Conservation (phyloP, 2,888 invertebrate genomes). For the Nemotelus pantherinus region DNA sequence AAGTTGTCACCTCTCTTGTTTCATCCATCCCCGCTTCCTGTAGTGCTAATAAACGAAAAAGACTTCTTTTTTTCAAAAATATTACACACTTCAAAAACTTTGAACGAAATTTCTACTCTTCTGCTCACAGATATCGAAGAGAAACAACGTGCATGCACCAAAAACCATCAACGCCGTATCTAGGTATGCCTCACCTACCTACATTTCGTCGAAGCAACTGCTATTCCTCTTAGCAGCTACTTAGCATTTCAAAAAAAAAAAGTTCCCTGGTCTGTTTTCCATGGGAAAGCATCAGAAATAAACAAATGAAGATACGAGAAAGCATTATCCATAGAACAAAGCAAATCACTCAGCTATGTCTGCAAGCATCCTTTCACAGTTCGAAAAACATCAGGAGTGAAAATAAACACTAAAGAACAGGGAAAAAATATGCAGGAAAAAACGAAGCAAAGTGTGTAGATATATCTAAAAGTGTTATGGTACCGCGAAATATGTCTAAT, state of each 20-base stretch:
- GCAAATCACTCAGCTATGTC: slow-evolving; percentile 37
- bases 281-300: background rate
- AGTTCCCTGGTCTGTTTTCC: background rate
- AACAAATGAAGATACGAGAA: slow-evolving; percentile 2
- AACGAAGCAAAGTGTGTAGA: too few relatives aligned
- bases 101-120: slow-evolving; percentile 1
- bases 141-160: too few relatives aligned
- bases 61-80: background rate
- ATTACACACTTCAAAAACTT: slow-evolving; percentile 11
- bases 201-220: too few relatives aligned
- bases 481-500: slow-evolving; percentile 20
- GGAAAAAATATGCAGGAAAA: background rate
- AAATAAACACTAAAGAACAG: background rate
- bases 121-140: background rate
- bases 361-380: slow-evolving; percentile 29
- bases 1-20: too few relatives aligned
- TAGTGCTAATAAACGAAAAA: slow-evolving; percentile 37
- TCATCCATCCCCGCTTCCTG: background rate
- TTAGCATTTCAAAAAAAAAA: slow-evolving; percentile 17
- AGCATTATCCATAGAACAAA: slow-evolving; percentile 36
- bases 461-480: too few relatives aligned
- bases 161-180: too few relatives aligned
- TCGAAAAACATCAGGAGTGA: slow-evolving; percentile 11
- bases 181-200: too few relatives aligned
- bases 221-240: slow-evolving; percentile 2